Percentiles rank a stretch among this genome's conserved stretches.
phyloP scores from a whole-genome alignment of 2,113 vertebrate genomes.

The Agelaius tricolor region DNA sequence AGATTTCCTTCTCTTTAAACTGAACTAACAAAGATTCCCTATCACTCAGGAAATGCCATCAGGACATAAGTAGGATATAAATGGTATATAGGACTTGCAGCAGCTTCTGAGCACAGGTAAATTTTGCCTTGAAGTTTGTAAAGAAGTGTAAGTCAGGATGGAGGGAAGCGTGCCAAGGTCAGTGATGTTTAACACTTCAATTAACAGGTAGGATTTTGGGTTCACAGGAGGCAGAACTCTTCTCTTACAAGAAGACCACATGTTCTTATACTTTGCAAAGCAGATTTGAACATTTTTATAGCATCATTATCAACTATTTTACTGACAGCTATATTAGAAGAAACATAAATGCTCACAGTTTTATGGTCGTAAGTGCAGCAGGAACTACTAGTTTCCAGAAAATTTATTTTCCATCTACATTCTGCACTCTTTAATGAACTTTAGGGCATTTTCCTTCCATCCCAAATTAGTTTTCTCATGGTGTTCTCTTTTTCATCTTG shows the following conservation, averaged over 20 bases:
- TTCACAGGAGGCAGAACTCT: neutral
- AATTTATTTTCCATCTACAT: neutral
- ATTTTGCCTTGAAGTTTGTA: neutral
- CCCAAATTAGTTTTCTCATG: neutral
- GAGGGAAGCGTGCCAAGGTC: neutral
- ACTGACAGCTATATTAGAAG: neutral
- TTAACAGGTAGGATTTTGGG: neutral
- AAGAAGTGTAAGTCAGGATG: neutral
- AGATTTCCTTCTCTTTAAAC: neutral
- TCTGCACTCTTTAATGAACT: neutral
- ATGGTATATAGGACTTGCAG: neutral
- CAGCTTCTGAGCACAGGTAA: neutral
- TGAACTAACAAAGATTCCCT: neutral
- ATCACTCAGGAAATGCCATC: neutral
- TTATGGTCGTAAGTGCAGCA: neutral
- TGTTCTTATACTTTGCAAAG: neutral
- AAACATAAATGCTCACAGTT: neutral
- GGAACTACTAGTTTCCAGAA: neutral
- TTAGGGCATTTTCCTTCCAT: neutral
- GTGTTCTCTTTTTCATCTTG: neutral
- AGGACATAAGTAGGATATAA: neutral
- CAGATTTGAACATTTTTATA: neutral
- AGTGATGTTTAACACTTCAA: neutral
- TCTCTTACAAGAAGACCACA: neutral
- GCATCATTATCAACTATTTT: neutral